phyloP scores from a whole-genome alignment of 2,113 vertebrate species.

The Nothobranchius kuhntae region DNA sequence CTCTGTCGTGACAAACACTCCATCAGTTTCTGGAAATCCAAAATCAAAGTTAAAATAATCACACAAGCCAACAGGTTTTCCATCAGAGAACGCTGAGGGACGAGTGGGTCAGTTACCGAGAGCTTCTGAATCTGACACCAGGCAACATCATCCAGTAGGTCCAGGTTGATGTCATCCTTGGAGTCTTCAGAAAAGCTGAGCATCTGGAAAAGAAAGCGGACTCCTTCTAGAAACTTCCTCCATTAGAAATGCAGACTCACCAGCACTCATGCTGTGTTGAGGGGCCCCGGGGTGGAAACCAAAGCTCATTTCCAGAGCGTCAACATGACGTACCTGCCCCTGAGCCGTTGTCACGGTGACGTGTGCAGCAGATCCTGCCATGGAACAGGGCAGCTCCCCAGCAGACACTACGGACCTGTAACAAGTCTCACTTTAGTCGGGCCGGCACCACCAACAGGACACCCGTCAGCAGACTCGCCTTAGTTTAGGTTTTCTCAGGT shows the following conservation, averaged over 20 bases:
- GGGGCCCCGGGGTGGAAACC: neutral
- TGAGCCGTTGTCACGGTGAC: constrained; percentile 63
- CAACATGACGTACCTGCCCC: constrained; percentile 55
- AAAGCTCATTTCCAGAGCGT: neutral
- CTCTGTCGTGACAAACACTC: constrained; percentile 43
- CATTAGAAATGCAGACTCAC: too few relatives aligned
- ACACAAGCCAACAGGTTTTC: rapidly evolving
- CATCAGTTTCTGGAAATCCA: constrained; percentile 55
- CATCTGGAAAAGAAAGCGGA: constrained; percentile 12
- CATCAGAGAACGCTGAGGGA: too few relatives aligned
- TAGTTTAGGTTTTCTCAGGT: too few relatives aligned
- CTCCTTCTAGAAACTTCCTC: too few relatives aligned
- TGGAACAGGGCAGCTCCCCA: constrained; percentile 60
- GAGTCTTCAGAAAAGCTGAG: constrained; percentile 67
- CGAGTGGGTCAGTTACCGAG: constrained; percentile 13
- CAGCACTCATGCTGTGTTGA: neutral
- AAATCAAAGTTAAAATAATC: neutral
- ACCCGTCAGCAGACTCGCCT: too few relatives aligned
- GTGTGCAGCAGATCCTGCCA: constrained; percentile 53
- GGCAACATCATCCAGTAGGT: constrained; percentile 64
- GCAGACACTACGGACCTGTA: constrained; percentile 62
- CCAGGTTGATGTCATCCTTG: constrained; percentile 58
- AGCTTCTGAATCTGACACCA: constrained; percentile 63
- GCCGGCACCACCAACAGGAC: too few relatives aligned
- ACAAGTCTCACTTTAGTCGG: neutral